These are phyloP conservation scores for Campylorhamphus procurvoides DNA, from an alignment of 2,113 vertebrate genomes.

Conservation along the genomic window DNA sequence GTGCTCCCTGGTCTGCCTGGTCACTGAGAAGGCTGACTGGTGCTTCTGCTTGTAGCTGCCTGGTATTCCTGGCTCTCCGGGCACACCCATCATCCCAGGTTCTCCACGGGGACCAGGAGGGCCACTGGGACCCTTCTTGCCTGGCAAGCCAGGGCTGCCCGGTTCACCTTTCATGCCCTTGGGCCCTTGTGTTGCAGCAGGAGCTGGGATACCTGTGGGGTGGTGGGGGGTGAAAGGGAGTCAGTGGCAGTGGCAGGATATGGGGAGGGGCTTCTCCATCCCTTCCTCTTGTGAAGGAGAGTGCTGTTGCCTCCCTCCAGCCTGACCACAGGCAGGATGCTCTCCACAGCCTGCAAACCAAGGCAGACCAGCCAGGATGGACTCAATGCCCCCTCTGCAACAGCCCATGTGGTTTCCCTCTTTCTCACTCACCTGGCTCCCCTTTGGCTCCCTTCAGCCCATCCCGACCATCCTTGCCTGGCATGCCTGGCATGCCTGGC, in stretches of 20 bases:
- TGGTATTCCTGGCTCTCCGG: constrained; percentile 39
- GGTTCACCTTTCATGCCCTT: constrained; percentile 74
- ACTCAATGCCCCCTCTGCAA: fast-evolving
- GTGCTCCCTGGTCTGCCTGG: constrained; percentile 2
- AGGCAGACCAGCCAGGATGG: not conserved
- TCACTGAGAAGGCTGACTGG: constrained; percentile 81
- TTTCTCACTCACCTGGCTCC: constrained; percentile 73
- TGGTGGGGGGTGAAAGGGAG: not conserved
- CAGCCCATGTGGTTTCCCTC: not conserved
- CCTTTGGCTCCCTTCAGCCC: constrained; percentile 81
- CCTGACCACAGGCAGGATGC: not conserved
- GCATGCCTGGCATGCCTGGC: constrained; percentile 79
- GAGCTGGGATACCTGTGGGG: constrained; percentile 67
- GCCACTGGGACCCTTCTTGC: constrained; percentile 74
- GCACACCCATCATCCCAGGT: not conserved
- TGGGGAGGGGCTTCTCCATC: not conserved
- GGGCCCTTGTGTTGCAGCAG: constrained; percentile 6
- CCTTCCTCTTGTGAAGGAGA: not conserved
- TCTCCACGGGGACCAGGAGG: not conserved
- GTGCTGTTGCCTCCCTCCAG: not conserved
- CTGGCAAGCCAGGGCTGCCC: constrained; percentile 57
- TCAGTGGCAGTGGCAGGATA: not conserved
- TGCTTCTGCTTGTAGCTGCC: constrained; percentile 66
- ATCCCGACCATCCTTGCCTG: constrained; percentile 86
- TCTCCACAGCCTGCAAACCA: not conserved